phyloP scores from a whole-genome alignment of 2,113 vertebrate genomes.

The Phalacrocorax brasilianus region DNA sequence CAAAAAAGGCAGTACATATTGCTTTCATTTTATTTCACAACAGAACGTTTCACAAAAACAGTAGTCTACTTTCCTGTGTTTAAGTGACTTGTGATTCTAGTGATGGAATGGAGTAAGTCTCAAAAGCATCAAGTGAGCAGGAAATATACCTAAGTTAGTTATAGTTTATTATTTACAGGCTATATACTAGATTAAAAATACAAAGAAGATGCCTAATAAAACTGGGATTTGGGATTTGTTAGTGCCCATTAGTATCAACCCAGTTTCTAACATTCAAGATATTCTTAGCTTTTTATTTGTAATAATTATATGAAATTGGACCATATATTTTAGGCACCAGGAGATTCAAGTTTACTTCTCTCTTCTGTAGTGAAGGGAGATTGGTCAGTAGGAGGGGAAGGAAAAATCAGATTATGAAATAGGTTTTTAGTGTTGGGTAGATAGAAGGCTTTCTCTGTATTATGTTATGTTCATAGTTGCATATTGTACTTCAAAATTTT shows the following conservation, averaged over 20 bases:
- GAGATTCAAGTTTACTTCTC: slow-evolving; percentile 68
- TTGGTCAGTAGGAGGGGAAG: slow-evolving; percentile 28
- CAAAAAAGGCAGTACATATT: slow-evolving; percentile 67
- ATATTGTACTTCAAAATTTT: slow-evolving; percentile 1
- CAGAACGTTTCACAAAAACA: slow-evolving; percentile 72
- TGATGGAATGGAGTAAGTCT: slow-evolving; percentile 76
- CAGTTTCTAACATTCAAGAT: slow-evolving; percentile 62
- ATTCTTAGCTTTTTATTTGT: slow-evolving; percentile 29
- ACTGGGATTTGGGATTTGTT: slow-evolving; percentile 27
- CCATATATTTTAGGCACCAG: slow-evolving; percentile 69
- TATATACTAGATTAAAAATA: slow-evolving; percentile 58
- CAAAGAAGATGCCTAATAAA: slow-evolving; percentile 44
- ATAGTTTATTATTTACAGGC: slow-evolving; percentile 65
- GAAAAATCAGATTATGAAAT: background rate
- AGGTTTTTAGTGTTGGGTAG: background rate
- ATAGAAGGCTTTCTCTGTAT: slow-evolving; percentile 6
- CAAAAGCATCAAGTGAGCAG: slow-evolving; percentile 73
- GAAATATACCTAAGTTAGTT: slow-evolving; percentile 71
- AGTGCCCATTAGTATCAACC: slow-evolving; percentile 55
- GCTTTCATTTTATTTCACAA: slow-evolving; percentile 67
- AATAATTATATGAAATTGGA: slow-evolving; percentile 52
- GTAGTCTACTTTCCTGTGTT: slow-evolving; percentile 66
- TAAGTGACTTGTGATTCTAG: slow-evolving; percentile 66
- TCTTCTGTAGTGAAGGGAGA: slow-evolving; percentile 14
- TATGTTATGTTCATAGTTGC: background rate